A percentile compares a stretch with the other conserved stretches of the same genome.
Evolutionary conservation across 2,888 invertebrate species (phyloP).

Genomic region (Troglohyphantes excavatus): DNA sequence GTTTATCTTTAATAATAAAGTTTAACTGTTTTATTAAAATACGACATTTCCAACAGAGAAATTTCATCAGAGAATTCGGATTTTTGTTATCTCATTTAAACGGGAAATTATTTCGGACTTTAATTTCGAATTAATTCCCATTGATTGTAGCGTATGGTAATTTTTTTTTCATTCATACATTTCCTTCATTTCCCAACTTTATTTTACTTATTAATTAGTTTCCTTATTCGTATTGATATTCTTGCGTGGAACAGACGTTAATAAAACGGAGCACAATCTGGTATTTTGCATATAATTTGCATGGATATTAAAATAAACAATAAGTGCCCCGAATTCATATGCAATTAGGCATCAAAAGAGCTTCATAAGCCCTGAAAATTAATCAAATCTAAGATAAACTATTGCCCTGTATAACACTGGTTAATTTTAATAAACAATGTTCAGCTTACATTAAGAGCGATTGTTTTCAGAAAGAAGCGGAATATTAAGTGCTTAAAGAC

Average conservation of each 20-base stretch:
- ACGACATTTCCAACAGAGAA: neutral
- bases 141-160: neutral
- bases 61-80: conserved; percentile 10
- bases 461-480: too few species aligned
- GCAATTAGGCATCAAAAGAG: neutral
- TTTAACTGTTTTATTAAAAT: conserved; percentile 7
- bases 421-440: neutral
- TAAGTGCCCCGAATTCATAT: neutral
- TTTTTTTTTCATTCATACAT: neutral
- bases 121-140: neutral
- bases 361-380: neutral
- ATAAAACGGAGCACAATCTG: neutral
- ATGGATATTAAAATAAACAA: neutral
- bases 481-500: too few species aligned
- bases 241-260: neutral
- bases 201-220: neutral
- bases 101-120: conserved; percentile 9
- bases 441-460: neutral
- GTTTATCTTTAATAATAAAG: conserved; percentile 12
- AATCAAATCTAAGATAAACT: neutral
- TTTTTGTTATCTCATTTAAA: conserved; percentile 14
- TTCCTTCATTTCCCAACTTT: neutral
- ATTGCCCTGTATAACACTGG: neutral
- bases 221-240: neutral
- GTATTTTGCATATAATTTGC: neutral